phyloP scores from a whole-genome alignment of 2,113 vertebrate species.

The Crotophaga sulcirostris region DNA sequence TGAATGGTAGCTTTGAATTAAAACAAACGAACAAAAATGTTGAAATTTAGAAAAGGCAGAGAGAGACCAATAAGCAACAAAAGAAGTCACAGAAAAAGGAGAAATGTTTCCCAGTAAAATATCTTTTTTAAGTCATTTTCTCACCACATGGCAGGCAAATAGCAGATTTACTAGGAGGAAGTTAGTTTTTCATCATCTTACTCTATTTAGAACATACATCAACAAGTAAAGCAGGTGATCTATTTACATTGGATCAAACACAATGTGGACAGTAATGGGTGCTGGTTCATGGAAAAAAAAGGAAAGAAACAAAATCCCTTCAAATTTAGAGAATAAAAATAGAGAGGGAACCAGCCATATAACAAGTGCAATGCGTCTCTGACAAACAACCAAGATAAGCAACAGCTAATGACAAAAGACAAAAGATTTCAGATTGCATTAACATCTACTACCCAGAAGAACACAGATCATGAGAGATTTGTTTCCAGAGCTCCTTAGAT shows the following conservation, averaged over 20 bases:
- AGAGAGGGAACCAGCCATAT: background rate
- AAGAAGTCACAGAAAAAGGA: background rate
- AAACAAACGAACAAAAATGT: background rate
- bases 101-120: background rate
- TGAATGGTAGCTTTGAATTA: background rate
- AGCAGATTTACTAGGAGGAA: background rate
- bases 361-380: background rate
- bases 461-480: background rate
- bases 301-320: background rate
- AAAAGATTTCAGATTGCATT: constrained; percentile 40
- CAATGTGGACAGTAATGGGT: background rate
- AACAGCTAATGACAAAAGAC: constrained; percentile 13
- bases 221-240: background rate
- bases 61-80: background rate
- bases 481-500: background rate
- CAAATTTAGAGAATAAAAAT: background rate
- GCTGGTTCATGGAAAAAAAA: background rate
- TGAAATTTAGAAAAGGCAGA: background rate
- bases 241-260: background rate
- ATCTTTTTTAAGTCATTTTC: background rate
- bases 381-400: background rate
- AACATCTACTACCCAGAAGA: background rate
- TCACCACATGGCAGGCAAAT: background rate
- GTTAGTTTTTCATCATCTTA: background rate
- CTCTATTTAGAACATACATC: background rate